Evolutionary conservation across 2,888 invertebrate genomes (phyloP).

Genomic region (Lutraria lutraria): DNA sequence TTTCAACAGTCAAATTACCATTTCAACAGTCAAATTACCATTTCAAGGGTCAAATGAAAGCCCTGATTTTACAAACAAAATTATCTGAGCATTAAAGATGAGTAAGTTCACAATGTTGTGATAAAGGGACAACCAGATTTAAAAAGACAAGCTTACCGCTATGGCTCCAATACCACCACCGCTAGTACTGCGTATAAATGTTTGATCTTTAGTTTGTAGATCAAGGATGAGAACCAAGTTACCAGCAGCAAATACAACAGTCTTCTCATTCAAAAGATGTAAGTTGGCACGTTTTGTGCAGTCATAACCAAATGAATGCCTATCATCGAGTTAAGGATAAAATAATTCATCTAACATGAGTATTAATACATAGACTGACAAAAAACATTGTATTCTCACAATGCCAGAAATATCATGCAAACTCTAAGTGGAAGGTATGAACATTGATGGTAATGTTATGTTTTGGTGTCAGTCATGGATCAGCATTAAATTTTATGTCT

Average conservation of each 20-base stretch:
- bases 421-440: neutral
- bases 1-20: too few species aligned
- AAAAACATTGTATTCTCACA: neutral
- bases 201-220: slow-evolving; percentile 90
- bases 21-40: too few species aligned
- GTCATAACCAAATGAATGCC: slow-evolving; percentile 95
- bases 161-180: slow-evolving; percentile 94
- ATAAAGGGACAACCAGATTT: neutral
- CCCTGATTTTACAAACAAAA: too few species aligned
- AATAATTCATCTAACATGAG: neutral
- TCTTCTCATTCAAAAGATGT: slow-evolving; percentile 91
- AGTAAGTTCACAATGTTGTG: neutral
- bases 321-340: slow-evolving; percentile 84
- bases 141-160: slow-evolving; percentile 88
- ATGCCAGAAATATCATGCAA: neutral
- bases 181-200: slow-evolving; percentile 91
- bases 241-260: slow-evolving; percentile 93
- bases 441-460: neutral
- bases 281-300: slow-evolving; percentile 93
- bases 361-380: neutral
- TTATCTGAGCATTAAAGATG: too few species aligned
- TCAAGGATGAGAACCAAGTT: slow-evolving; percentile 93
- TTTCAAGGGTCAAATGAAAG: too few species aligned
- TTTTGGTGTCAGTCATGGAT: too few species aligned
- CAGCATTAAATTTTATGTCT: too few species aligned